These are phyloP conservation scores for Trichoplusia ni DNA, from an alignment of 1,140 invertebrate species.

Conservation along the genomic window DNA sequence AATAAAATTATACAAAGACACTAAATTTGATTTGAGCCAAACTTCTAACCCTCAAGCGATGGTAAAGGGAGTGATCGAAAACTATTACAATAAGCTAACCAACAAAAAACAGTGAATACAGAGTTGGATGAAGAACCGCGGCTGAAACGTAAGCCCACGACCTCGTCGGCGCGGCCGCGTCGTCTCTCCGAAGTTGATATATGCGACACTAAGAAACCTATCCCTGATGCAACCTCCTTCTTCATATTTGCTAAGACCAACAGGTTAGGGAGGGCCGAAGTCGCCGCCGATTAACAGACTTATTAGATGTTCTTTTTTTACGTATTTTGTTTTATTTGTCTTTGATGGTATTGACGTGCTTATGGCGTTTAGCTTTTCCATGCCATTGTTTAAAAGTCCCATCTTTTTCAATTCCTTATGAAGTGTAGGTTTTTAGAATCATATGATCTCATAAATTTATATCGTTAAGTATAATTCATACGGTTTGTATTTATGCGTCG, in stretches of 20 bases:
- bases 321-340: constrained; percentile 43
- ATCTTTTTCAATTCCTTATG: not conserved
- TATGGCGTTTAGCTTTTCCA: constrained; percentile 1
- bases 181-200: constrained; percentile 95
- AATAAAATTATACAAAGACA: too few relatives aligned
- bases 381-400: not conserved
- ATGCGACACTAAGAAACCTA: constrained; percentile 94
- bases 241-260: constrained; percentile 98
- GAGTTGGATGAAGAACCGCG: constrained; percentile 72
- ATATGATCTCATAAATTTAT: not conserved
- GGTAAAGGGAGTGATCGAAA: not conserved
- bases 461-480: not conserved
- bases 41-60: too few relatives aligned
- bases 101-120: constrained; percentile 71
- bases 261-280: constrained; percentile 84
- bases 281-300: constrained; percentile 42
- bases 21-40: too few relatives aligned
- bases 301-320: constrained; percentile 65
- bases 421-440: not conserved
- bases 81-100: constrained; percentile 49
- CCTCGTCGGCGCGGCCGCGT: constrained; percentile 89
- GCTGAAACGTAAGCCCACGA: constrained; percentile 73
- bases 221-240: constrained; percentile 95
- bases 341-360: constrained; percentile 23
- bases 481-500: not conserved